A percentile compares a stretch with the other conserved stretches of the same genome.
These are phyloP conservation scores for Leptatherina wallacei DNA, from an alignment of 2,797 vertebrate species.

Conservation along the genomic window DNA sequence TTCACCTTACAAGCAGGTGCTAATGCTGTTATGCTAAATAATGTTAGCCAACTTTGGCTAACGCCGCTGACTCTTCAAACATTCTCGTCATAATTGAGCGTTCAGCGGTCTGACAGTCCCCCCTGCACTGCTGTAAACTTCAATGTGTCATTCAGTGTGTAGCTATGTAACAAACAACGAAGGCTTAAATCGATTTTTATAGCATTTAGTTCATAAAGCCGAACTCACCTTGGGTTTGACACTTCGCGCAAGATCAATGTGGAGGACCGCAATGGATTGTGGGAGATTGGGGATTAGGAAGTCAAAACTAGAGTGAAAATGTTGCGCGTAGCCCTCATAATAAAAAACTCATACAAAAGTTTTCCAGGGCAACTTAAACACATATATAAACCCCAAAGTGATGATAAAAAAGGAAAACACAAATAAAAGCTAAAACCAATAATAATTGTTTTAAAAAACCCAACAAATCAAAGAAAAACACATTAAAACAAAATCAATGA, in stretches of 20 bases:
- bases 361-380: no score
- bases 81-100: background rate
- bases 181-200: rapidly evolving
- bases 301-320: background rate
- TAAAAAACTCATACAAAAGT: background rate
- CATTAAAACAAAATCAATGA: no score
- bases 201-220: rapidly evolving
- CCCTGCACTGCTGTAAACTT: rapidly evolving
- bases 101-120: background rate
- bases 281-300: constrained; percentile 30
- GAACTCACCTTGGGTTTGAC: constrained; percentile 82
- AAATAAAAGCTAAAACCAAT: no score
- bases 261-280: constrained; percentile 65
- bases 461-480: no score
- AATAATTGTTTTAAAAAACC: no score
- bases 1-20: background rate
- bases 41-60: constrained; percentile 22
- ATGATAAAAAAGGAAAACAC: no score
- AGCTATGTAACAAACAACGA: rapidly evolving
- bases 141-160: rapidly evolving
- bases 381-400: no score
- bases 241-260: constrained; percentile 44
- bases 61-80: background rate
- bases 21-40: constrained; percentile 12
- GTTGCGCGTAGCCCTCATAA: background rate